Percentiles rank a stretch among this genome's conserved stretches.
Evolutionary conservation across 2,113 vertebrate species (phyloP).

Genomic region (Garra rufa): DNA sequence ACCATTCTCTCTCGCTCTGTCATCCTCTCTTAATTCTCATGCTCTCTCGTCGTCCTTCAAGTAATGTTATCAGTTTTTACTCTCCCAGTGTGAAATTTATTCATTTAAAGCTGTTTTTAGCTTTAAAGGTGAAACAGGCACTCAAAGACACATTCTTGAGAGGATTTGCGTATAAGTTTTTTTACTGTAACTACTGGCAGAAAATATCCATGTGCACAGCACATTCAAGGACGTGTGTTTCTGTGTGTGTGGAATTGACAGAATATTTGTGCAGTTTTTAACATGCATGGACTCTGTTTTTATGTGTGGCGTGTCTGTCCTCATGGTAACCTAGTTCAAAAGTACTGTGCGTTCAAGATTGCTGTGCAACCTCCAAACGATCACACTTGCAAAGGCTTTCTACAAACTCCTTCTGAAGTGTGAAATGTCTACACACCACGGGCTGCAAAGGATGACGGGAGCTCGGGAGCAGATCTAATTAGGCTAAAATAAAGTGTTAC

Average conservation of each 20-base stretch:
- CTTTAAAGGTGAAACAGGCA: conserved; percentile 38
- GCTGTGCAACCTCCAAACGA: conserved; percentile 2
- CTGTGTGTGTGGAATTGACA: not conserved
- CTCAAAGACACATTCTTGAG: conserved; percentile 15
- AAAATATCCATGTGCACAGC: not conserved
- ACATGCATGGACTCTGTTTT: not conserved
- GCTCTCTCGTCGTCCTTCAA: conserved; percentile 16
- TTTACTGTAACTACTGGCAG: not conserved
- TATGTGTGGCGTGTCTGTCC: not conserved
- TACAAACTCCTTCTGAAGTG: conserved; percentile 14
- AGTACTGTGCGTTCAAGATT: not conserved
- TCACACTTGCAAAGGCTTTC: conserved; percentile 35
- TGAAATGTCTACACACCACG: conserved; percentile 20
- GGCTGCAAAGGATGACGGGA: conserved; percentile 15
- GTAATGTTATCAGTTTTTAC: conserved; percentile 14
- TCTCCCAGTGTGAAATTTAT: conserved; percentile 39
- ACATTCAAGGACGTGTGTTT: not conserved
- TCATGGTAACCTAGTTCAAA: not conserved
- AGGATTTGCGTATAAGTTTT: conserved; percentile 19
- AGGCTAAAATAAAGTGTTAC: conserved; percentile 25
- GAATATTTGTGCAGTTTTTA: not conserved
- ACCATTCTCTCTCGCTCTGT: not conserved
- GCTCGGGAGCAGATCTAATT: conserved; percentile 21
- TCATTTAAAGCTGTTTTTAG: conserved; percentile 26
- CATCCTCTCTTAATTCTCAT: not conserved